Evolutionary conservation across 2,113 vertebrate genomes (phyloP).

Genomic region (Pampusana beccarii): DNA sequence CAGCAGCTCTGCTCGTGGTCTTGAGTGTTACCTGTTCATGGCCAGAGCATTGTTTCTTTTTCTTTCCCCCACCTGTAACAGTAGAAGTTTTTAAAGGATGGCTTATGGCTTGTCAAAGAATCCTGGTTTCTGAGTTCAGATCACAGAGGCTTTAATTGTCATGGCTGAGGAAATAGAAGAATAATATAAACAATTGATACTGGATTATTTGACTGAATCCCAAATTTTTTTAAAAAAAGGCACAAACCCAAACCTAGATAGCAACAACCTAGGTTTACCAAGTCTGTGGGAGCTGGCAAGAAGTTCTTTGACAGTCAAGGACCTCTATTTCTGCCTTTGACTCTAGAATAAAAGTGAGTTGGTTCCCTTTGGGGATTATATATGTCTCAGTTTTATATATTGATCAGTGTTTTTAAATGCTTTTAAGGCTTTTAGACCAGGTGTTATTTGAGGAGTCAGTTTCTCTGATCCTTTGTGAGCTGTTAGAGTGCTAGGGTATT

Average conservation of each 20-base stretch:
- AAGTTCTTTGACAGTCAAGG: not conserved
- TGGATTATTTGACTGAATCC: not conserved
- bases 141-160: not conserved
- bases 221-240: not conserved
- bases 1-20: not conserved
- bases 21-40: not conserved
- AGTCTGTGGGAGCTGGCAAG: not conserved
- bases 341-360: not conserved
- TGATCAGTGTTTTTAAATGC: conserved; percentile 11
- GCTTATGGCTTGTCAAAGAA: not conserved
- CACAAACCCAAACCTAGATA: not conserved
- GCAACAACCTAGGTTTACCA: not conserved
- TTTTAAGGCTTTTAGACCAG: conserved; percentile 22
- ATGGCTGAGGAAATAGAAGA: not conserved
- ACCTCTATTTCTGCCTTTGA: not conserved
- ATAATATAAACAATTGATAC: not conserved
- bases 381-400: not conserved
- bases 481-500: not conserved
- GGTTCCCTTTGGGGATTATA: not conserved
- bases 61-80: rapidly evolving
- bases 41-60: not conserved
- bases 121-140: not conserved
- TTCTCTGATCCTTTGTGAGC: conserved; percentile 18
- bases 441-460: not conserved
- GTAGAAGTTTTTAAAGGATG: not conserved